Evolutionary conservation across 2,888 invertebrate species (phyloP), one percentile per base, ranked within the genome.

Genomic region (Atrina japonica): DNA sequence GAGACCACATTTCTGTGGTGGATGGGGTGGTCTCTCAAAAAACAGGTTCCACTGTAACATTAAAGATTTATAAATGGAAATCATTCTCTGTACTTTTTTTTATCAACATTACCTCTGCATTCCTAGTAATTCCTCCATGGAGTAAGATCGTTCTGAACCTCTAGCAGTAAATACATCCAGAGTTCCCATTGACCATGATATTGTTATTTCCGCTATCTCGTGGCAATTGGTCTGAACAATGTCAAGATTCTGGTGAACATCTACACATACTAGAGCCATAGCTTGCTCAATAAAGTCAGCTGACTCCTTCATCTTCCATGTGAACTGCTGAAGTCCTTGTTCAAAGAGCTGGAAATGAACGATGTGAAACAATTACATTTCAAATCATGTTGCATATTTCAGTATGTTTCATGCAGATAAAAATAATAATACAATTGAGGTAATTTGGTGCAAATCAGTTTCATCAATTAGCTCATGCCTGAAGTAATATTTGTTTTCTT

Each of bases 261-360:
- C 90, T 25, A 86, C 63, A 73, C 89, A 89, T 11, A 90, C 89
- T 5, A 90, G 81, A 1, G 88, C 83, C 77, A 87, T 87, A 30
- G 89, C 89, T 49, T 84, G 83, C 77, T 90, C 90, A 27, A 90
- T 89, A 73, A 89, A 90, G 77, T 90, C 90, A 16, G 84, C 85
- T 18, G 88, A 87, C 68, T 90, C 90, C 67, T 88, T 88, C 79
- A 88, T 89, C 65, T 86, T 87, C 90, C 90, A 90, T 7, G 88
- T 90, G 65, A 81, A 86, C 50, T 85, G 82, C 59, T 85, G 81
- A 25, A 89, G 75, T 18, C 90, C 90, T 77, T 88, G 84, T 47
- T 88, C 87, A 76, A 90, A 83, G 65, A 90, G 69, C 90, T 90
- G 81, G 16, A 72, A 78, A 61, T 49, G 35, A 67, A n/a, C 65